Percentiles rank a stretch among this genome's conserved stretches.
phyloP scores from a whole-genome alignment of 92 coral and sea anemone genomes.

The Paragorgia papillata region DNA sequence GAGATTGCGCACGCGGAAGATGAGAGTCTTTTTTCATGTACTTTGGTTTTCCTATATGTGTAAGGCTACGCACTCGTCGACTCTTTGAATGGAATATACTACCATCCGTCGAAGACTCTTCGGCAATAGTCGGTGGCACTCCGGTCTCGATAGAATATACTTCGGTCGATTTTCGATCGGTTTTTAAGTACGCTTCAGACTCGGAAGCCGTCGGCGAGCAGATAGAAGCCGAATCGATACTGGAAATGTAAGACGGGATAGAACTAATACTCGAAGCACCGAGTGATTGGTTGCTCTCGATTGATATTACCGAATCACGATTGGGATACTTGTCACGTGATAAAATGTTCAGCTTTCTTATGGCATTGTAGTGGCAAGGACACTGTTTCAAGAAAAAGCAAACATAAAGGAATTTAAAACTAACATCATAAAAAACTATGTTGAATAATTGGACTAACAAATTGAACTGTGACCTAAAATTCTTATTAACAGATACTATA shows the following conservation, averaged over 20 bases:
- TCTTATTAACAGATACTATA: too few relatives aligned
- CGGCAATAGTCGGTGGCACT: constrained; percentile 45
- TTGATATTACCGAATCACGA: constrained; percentile 39
- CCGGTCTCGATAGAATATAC: constrained; percentile 30
- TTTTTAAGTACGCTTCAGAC: constrained; percentile 24
- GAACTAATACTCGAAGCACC: constrained; percentile 42
- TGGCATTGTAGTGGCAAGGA: constrained; percentile 21
- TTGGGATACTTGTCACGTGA: constrained; percentile 33
- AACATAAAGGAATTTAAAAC: background rate
- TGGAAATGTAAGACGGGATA: constrained; percentile 42
- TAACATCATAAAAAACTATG: too few relatives aligned
- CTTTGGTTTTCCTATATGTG: constrained; percentile 20
- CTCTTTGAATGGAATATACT: background rate
- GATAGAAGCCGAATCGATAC: constrained; percentile 35
- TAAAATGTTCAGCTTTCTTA: constrained; percentile 2
- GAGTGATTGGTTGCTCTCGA: constrained; percentile 40
- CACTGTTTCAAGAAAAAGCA: constrained; percentile 11
- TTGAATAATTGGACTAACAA: too few relatives aligned
- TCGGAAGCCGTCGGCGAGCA: constrained; percentile 36
- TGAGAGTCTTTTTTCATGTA: constrained; percentile 4
- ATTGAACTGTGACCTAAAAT: too few relatives aligned
- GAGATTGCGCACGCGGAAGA: constrained; percentile 30
- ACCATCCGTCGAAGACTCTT: constrained; percentile 36
- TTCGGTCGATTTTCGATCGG: constrained; percentile 24
- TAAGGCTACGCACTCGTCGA: constrained; percentile 25